Evolutionary conservation across 2,888 invertebrate species (phyloP), one percentile per base, ranked within the genome.

Genomic region (Spisula solida): DNA sequence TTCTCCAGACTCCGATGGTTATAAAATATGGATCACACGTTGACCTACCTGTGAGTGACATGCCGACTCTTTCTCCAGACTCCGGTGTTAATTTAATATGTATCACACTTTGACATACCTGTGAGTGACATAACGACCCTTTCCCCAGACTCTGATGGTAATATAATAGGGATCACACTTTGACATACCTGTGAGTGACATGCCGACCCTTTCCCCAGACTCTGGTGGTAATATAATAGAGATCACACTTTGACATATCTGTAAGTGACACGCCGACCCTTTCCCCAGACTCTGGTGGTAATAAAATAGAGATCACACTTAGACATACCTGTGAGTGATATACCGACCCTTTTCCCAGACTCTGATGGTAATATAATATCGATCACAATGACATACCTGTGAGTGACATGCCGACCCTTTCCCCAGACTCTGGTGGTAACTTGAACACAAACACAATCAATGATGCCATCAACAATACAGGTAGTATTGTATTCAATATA

Each of bases 381-480:
- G n/a, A n/a, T n/a, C n/a, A n/a, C n/a, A n/a, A n/a, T n/a, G n/a
- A n/a, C n/a, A n/a, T n/a, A n/a, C 90, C 90, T 80, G 90, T 90
- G 20, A 90, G 41, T 16, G 90, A 90, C 90, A 90, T 90, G 8
- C 90, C 90, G 10, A 90, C 82, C 66, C 90, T 86, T 80, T 93
- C 92, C 29, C 92, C 93, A 14, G 93, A 93, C 20, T 92, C 92
- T 0, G 91, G 87, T 0, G 93, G 93, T 18, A 93, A 84, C 41
- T 92, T 93, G 83, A 92, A 93, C 20, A 93, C 93, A 90, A 93
- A 91, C 4, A 89, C 85, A 20, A 90, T 92, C 70, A 93, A 70
- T 2, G 90, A 83, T 16, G 92, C 90, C 92, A 93, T 91, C 29
- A 92, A n/a, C 0, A 91, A 78, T n/a, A 92, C 93, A 0, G 93